These are phyloP conservation scores for Drosophila mauritiana DNA, from an alignment of 1,140 invertebrate genomes.

Conservation along the genomic window DNA sequence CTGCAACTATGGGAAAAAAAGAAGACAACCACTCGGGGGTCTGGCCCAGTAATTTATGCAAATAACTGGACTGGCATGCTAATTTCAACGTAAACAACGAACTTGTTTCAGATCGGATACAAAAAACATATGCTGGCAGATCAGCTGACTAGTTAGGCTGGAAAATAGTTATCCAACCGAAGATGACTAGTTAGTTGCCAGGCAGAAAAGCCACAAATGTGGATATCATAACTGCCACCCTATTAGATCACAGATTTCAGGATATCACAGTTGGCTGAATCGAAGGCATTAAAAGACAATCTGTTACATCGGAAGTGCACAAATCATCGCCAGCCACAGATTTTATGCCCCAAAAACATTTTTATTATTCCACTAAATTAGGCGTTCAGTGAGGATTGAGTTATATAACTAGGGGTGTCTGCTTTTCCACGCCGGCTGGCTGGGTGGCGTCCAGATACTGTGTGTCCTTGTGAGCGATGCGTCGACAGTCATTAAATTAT, in stretches of 20 bases:
- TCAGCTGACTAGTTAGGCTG: slow-evolving; percentile 31
- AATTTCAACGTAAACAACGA: slow-evolving; percentile 22
- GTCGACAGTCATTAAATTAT: slow-evolving; percentile 84
- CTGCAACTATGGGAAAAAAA: slow-evolving; percentile 1
- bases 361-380: slow-evolving; percentile 83
- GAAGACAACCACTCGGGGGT: not conserved
- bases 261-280: slow-evolving; percentile 19
- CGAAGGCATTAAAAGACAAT: slow-evolving; percentile 76
- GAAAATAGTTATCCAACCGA: slow-evolving; percentile 16
- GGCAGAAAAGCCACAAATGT: not conserved
- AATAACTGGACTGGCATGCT: slow-evolving; percentile 22
- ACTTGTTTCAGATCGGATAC: slow-evolving; percentile 10
- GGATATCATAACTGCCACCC: slow-evolving; percentile 18
- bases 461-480: slow-evolving; percentile 58
- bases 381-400: slow-evolving; percentile 56
- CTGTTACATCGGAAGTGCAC: slow-evolving; percentile 81
- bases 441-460: slow-evolving; percentile 4
- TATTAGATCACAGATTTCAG: slow-evolving; percentile 4
- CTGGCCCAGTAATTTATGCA: slow-evolving; percentile 13
- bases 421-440: not conserved
- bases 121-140: slow-evolving; percentile 10
- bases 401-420: slow-evolving; percentile 15
- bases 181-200: slow-evolving; percentile 26
- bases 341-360: slow-evolving; percentile 80
- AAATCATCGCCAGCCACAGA: slow-evolving; percentile 72